Evolutionary conservation across 2,888 invertebrate species (phyloP).

Genomic region (Helicoverpa assulta): DNA sequence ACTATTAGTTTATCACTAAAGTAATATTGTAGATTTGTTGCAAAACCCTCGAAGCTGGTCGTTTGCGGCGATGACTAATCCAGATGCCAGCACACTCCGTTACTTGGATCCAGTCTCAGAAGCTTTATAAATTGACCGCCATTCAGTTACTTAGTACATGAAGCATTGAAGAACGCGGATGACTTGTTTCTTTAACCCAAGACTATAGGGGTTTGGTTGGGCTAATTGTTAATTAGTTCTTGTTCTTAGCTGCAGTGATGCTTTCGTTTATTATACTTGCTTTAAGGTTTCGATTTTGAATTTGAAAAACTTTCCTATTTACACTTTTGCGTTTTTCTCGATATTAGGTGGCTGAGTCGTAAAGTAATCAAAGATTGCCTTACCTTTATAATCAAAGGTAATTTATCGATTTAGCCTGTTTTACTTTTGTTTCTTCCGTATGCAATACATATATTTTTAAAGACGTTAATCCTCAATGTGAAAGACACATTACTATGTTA

Average conservation of each 20-base stretch:
- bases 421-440: too few species aligned
- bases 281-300: conserved; percentile 1
- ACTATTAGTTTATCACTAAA: background rate
- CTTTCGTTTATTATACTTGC: conserved; percentile 3
- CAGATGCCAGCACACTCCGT: conserved; percentile 69
- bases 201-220: conserved; percentile 36
- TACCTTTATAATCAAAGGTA: too few species aligned
- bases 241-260: conserved; percentile 3
- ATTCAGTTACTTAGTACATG: conserved; percentile 68
- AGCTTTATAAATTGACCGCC: conserved; percentile 79
- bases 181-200: conserved; percentile 47
- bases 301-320: too few species aligned
- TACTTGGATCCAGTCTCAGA: conserved; percentile 72
- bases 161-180: conserved; percentile 57
- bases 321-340: too few species aligned
- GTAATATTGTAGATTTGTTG: conserved; percentile 30
- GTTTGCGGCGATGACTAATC: conserved; percentile 65
- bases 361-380: too few species aligned
- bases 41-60: conserved; percentile 50
- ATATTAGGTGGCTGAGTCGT: too few species aligned
- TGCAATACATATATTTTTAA: too few species aligned
- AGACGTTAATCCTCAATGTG: too few species aligned
- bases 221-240: conserved; percentile 33
- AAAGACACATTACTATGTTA: too few species aligned
- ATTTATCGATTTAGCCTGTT: too few species aligned